Evolutionary conservation across 2,888 invertebrate species (phyloP), one percentile per base, ranked within the genome.

Genomic region (Geophilus truncorum): DNA sequence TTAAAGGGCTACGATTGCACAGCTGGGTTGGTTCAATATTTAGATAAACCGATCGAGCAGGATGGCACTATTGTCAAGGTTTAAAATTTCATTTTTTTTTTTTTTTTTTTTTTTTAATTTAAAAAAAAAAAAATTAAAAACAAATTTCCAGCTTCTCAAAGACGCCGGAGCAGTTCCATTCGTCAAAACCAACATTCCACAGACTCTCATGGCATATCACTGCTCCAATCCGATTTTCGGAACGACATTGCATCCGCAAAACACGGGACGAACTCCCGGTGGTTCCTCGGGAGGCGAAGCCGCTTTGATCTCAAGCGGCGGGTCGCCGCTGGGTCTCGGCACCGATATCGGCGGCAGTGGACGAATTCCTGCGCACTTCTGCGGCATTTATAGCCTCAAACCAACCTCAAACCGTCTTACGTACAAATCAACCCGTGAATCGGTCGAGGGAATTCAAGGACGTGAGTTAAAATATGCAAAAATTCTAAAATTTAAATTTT

Each of bases 321-420:
- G 88, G 0, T 87, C 88, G 2, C 82, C 87, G 1, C 83, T 89
- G 15, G 89, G 89, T 3, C 85, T 88, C n/a, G 88, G 88, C 1
- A 86, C 86, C 23, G 89, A 89, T 82, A 85, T 88, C 25, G 89
- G 87, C 3, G 89, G 89, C 57, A 88, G 88, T 80, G 85, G 89
- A 25, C 85, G 89, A 12, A 86, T 88, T 51, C 89, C 89, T 0
- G 85, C 88, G n/a, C 84, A 86, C 81, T 86, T 88, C 83, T 88
- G 88, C 85, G 89, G 89, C 0, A 85, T 87, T 28, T 86, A 85
- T 80, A 87, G 87, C 6, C 82, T 89, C 10, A 89, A 88, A 83
- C 87, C 88, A 4, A 88, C 88, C 2, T 25, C 80, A 5, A 84
- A 84, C 70, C 84, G 88, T 81, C 51, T 88, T 5, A 86, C 86